These are phyloP conservation scores for Balanococcus diminutus DNA, from an alignment of 2,888 invertebrate genomes.

Conservation along the genomic window DNA sequence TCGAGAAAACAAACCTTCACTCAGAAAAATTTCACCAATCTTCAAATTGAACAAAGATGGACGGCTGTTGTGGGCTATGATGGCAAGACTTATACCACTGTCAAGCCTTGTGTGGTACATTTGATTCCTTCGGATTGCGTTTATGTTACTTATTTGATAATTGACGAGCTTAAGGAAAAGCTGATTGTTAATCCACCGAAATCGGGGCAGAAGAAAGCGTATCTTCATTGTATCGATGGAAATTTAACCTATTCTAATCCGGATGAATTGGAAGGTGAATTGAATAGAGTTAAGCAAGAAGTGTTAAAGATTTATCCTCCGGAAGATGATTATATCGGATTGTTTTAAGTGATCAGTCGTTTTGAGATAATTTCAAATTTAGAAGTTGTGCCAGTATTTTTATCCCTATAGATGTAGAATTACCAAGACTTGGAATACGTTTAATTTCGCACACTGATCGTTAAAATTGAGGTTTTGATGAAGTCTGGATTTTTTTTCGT, in stretches of 20 bases:
- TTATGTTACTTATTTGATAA: not conserved
- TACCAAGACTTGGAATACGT: too few relatives aligned
- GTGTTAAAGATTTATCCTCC: not conserved
- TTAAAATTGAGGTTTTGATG: too few relatives aligned
- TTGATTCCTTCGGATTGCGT: not conserved
- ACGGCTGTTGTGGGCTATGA: not conserved
- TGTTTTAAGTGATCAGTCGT: not conserved
- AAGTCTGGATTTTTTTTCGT: too few relatives aligned
- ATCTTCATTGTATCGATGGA: not conserved
- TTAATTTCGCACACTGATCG: too few relatives aligned
- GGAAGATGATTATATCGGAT: not conserved
- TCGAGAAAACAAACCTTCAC: not conserved
- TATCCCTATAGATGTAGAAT: too few relatives aligned
- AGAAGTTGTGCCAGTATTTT: too few relatives aligned
- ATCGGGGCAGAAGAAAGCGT: not conserved
- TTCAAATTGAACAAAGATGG: not conserved
- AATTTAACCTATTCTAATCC: not conserved
- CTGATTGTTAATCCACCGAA: not conserved
- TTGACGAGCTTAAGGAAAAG: not conserved
- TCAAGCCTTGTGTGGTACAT: not conserved
- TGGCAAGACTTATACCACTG: not conserved
- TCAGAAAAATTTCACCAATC: not conserved
- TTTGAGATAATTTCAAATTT: too few relatives aligned
- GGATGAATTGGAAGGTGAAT: not conserved
- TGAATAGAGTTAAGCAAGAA: not conserved